Base-by-base conservation (phyloP, 2,888 invertebrate genomes). In the Agonopterix subpropinquella region DNA sequence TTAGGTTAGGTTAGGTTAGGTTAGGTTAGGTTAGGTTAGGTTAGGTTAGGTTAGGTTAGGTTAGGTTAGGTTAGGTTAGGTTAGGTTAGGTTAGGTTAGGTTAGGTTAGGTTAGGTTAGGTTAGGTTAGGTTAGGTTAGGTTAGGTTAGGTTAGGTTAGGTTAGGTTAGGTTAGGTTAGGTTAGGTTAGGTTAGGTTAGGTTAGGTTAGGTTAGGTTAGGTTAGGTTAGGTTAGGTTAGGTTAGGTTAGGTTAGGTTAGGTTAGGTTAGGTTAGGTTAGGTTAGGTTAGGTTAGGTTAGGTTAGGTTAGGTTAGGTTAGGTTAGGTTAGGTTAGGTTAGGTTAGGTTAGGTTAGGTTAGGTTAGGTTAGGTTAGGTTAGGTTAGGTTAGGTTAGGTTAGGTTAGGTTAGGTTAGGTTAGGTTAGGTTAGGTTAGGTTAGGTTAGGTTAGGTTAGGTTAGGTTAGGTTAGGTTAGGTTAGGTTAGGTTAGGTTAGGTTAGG, bases 1-100 rank as follows among this genome's bases (percentile, higher is more conserved):
- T 45, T 45, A 45, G 45, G 45, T 45, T 45, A 45, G 45, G 45
- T 45, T 45, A 45, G 45, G 45, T 45, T 45, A 45, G 45, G 45
- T 45, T 45, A 45, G 45, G 45, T 45, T 45, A 45, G 45, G 45
- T 45, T 45, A 45, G 45, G 45, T 45, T 45, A 45, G 45, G 45
- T 45, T 45, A 45, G 45, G 45, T 45, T 45, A 45, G 45, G 45
- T 45, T 45, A 45, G 45, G 45, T 45, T 45, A 45, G 45, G 45
- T 45, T 45, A 45, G 45, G 45, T 45, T 45, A 45, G 45, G 45
- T 45, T 45, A 45, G 45, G 45, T 45, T 45, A 45, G 45, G 45
- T 45, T 45, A 45, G 45, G 45, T 45, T 45, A 45, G 45, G 45
- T 45, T 45, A 45, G 45, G 45, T 45, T 45, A 45, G 45, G 45